Percentiles rank a stretch among this genome's conserved stretches.
These are phyloP conservation scores for Vireo altiloquus DNA, from an alignment of 2,113 vertebrate species.

Conservation along the genomic window DNA sequence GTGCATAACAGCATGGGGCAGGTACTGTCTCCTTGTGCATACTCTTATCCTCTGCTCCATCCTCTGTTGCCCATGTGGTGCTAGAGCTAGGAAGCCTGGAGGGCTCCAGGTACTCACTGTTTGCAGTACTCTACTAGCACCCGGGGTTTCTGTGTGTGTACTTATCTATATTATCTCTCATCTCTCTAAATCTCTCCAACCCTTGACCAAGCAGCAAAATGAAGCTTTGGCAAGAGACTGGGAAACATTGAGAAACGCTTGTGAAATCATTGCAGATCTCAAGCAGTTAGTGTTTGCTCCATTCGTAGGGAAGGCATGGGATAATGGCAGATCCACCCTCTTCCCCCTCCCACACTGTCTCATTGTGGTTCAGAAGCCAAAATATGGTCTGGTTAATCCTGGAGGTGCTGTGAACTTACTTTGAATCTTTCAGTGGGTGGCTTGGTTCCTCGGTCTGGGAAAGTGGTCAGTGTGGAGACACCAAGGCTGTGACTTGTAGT, in stretches of 20 bases:
- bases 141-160: neutral
- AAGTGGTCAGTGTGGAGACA: neutral
- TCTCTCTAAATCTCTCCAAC: slow-evolving; percentile 25
- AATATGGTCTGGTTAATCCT: neutral
- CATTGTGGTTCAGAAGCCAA: slow-evolving; percentile 6
- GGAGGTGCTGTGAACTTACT: neutral
- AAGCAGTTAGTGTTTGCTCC: slow-evolving; percentile 24
- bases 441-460: neutral
- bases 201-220: slow-evolving; percentile 41
- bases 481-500: neutral
- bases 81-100: neutral
- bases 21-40: neutral
- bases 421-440: neutral
- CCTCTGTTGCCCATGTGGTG: neutral
- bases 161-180: neutral
- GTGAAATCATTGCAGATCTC: slow-evolving; percentile 24
- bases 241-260: slow-evolving; percentile 34
- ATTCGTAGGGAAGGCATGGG: neutral
- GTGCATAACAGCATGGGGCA: neutral
- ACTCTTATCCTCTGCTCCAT: neutral
- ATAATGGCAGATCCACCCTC: slow-evolving; percentile 3
- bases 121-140: neutral
- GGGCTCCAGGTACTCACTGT: neutral
- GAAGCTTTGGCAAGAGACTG: slow-evolving; percentile 46
- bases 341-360: slow-evolving; percentile 18